These are phyloP conservation scores for Drosophila pachea DNA, from an alignment of 1,140 invertebrate species.

Conservation along the genomic window DNA sequence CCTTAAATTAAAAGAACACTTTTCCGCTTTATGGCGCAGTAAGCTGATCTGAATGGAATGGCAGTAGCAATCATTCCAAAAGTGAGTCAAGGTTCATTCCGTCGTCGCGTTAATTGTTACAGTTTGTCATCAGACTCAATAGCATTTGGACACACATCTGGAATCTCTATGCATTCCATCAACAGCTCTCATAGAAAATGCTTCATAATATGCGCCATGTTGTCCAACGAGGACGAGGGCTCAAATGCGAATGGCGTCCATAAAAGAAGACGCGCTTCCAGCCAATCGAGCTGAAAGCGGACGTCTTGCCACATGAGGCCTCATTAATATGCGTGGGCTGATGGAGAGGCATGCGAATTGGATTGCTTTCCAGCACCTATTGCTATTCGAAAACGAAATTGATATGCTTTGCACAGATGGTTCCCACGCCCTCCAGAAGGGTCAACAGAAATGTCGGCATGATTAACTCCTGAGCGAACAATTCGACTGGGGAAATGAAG, in stretches of 20 bases:
- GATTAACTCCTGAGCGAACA: too few relatives aligned
- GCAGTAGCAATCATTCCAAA: constrained; percentile 3
- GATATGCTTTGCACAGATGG: constrained; percentile 1
- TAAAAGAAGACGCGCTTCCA: constrained; percentile 61
- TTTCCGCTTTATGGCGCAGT: constrained; percentile 52
- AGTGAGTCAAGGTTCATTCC: background rate
- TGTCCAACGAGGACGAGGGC: background rate
- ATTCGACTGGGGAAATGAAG: too few relatives aligned
- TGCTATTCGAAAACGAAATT: constrained; percentile 20
- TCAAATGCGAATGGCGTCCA: constrained; percentile 30
- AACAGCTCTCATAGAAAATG: constrained; percentile 44
- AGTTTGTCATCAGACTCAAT: too few relatives aligned
- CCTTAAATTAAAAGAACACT: constrained; percentile 69
- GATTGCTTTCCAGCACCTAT: constrained; percentile 21
- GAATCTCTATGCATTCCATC: background rate
- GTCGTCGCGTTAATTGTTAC: background rate
- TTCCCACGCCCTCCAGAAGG: constrained; percentile 32
- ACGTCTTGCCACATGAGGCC: too few relatives aligned
- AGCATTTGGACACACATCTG: background rate
- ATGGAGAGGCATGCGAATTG: constrained; percentile 43
- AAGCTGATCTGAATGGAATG: constrained; percentile 5
- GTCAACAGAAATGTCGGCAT: too few relatives aligned
- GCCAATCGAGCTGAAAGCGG: constrained; percentile 27
- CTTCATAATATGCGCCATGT: constrained; percentile 34
- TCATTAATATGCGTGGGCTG: constrained; percentile 43